Evolutionary conservation across 1,140 invertebrate genomes (phyloP).

Genomic region (Bombus cullumanus): DNA sequence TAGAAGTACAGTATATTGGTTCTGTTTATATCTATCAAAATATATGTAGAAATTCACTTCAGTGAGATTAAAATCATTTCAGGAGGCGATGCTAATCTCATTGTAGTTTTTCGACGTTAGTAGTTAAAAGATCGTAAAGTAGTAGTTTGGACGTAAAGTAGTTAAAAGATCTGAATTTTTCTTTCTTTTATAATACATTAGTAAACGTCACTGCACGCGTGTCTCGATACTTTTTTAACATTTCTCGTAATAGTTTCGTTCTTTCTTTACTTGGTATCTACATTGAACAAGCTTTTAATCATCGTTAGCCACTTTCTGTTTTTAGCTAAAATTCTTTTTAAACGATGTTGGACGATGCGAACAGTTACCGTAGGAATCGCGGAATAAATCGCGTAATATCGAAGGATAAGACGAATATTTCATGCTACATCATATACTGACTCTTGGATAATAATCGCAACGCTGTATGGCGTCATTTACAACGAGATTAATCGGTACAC

Average conservation of each 20-base stretch:
- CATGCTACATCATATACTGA: not conserved
- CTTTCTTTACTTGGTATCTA: not conserved
- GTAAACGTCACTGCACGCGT: no score
- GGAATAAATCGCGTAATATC: no score
- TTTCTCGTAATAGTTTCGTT: not conserved
- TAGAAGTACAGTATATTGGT: not conserved
- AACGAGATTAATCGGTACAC: slow-evolving; percentile 75
- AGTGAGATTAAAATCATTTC: no score
- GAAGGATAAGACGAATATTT: not conserved
- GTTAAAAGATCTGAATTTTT: not conserved
- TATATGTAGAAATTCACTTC: not conserved
- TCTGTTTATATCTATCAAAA: not conserved
- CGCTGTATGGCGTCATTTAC: not conserved
- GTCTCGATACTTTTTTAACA: no score
- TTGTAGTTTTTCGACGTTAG: no score
- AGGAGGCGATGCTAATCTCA: no score
- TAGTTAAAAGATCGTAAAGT: not conserved
- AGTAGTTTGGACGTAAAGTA: no score
- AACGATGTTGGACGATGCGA: not conserved
- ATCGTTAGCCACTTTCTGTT: not conserved
- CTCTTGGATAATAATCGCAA: not conserved
- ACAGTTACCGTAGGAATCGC: not conserved
- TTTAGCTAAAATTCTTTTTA: not conserved
- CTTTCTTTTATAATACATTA: not conserved
- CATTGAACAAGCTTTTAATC: not conserved